Evolutionary conservation across 1,140 invertebrate genomes (phyloP).

Genomic region (Hetaerina americana): DNA sequence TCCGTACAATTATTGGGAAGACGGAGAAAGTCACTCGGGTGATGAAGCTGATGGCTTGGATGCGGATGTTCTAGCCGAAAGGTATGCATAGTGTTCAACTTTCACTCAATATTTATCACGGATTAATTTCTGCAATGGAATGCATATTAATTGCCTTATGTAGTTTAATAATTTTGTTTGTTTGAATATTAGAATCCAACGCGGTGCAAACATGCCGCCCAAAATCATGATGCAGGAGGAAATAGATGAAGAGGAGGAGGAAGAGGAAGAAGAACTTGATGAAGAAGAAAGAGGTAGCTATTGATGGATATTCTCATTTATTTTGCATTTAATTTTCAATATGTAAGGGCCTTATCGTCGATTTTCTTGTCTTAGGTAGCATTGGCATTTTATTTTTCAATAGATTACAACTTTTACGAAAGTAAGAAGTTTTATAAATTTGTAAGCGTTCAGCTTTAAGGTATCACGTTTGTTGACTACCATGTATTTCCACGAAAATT

Average conservation of each 20-base stretch:
- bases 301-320: conserved; percentile 8
- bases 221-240: conserved; percentile 41
- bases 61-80: conserved; percentile 49
- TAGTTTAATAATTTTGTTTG: not conserved
- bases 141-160: conserved; percentile 7
- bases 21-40: conserved; percentile 49
- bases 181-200: conserved; percentile 25
- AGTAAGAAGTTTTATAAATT: too few relatives aligned
- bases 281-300: conserved; percentile 40
- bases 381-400: too few relatives aligned
- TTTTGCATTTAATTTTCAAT: conserved; percentile 4
- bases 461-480: too few relatives aligned
- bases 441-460: too few relatives aligned
- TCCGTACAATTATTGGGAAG: conserved; percentile 64
- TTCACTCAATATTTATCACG: not conserved
- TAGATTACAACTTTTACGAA: too few relatives aligned
- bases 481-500: too few relatives aligned
- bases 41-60: conserved; percentile 62
- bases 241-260: conserved; percentile 45
- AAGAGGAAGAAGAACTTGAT: conserved; percentile 42
- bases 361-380: too few relatives aligned
- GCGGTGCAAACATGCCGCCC: conserved; percentile 41
- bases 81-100: not conserved
- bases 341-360: too few relatives aligned
- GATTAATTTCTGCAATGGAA: conserved; percentile 1